Evolutionary conservation across 2,888 invertebrate species (phyloP), one percentile per base, ranked within the genome.

Genomic region (Platypus cylindrus): DNA sequence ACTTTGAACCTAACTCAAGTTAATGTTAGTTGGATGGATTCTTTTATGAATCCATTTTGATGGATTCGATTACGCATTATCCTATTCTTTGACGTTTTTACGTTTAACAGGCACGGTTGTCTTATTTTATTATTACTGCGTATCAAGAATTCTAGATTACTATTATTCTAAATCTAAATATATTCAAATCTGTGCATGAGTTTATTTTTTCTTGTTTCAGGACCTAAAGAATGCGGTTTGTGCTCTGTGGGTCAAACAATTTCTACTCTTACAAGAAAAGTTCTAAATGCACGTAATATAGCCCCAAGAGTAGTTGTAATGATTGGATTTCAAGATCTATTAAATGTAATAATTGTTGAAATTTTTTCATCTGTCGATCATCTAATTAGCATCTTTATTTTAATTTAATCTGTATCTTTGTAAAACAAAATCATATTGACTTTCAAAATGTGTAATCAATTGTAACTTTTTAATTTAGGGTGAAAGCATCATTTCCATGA

Each of bases 231-330:
- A 41, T 52, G 51, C 41, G 53, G 53, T 17, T 36, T 53, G 18
- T 52, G 52, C 34, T 36, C 41, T 31, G 45, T 43, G 13, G 49
- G 46, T 14, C 47, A 49, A 31, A 52, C 52, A 1, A 53, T 53
- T 38, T 24, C 44, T 11, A 38, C 40, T 13, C 44, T 54, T 27
- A 50, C 48, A 32, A 40, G 47, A 33, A 50, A 45, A 43, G 46
- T 54, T 3, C 35, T 37, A 36, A 37, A 38, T 15, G 43, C 50
- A 2, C 28, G 40, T 18, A 34, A 47, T 37, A 38, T 54, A 25
- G 53, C 53, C 11, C 53, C 53, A 7, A 44, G 52, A 42, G 52
- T 53, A 9, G 50, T 53, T 4, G 48, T 53, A 17, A 52, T 52
- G 51, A 49, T 53, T 38, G 53, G 53, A 32, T 47, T 50, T 36